These are phyloP conservation scores for Macrophya annulata DNA, from an alignment of 2,888 invertebrate species.

Conservation along the genomic window DNA sequence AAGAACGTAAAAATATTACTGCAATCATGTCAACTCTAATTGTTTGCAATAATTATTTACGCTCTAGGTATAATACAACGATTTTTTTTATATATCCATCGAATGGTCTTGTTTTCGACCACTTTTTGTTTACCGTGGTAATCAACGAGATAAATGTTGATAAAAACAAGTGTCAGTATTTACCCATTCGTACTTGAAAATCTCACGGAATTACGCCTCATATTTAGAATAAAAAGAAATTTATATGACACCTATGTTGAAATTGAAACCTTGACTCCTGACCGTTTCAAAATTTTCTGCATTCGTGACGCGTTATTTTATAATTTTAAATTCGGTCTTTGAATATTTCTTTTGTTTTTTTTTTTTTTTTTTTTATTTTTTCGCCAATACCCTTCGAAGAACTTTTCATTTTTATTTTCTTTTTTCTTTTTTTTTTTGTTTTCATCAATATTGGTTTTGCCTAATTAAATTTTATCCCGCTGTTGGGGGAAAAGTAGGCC, in stretches of 20 bases:
- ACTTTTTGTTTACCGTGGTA: conserved; percentile 1
- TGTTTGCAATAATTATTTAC: background rate
- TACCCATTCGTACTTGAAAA: background rate
- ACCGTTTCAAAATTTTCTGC: background rate
- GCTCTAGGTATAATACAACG: background rate
- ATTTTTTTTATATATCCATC: conserved; percentile 39
- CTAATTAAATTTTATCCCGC: conserved; percentile 14
- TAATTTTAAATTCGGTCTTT: background rate
- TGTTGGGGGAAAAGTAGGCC: background rate
- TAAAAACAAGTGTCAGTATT: conserved; percentile 5
- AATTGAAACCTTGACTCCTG: background rate
- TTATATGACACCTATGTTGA: background rate
- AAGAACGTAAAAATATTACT: background rate
- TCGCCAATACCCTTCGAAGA: background rate
- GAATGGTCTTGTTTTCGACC: conserved; percentile 3
- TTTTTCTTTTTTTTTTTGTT: background rate
- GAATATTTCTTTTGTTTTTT: background rate
- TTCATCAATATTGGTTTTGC: background rate
- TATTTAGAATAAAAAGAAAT: background rate
- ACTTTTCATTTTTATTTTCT: background rate
- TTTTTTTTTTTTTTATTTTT: background rate
- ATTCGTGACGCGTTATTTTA: background rate
- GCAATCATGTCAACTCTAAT: conserved; percentile 19
- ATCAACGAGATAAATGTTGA: conserved; percentile 5
- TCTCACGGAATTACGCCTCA: conserved; percentile 1